Evolutionary conservation across 2,113 vertebrate genomes (phyloP).

Genomic region (Numenius arquata): DNA sequence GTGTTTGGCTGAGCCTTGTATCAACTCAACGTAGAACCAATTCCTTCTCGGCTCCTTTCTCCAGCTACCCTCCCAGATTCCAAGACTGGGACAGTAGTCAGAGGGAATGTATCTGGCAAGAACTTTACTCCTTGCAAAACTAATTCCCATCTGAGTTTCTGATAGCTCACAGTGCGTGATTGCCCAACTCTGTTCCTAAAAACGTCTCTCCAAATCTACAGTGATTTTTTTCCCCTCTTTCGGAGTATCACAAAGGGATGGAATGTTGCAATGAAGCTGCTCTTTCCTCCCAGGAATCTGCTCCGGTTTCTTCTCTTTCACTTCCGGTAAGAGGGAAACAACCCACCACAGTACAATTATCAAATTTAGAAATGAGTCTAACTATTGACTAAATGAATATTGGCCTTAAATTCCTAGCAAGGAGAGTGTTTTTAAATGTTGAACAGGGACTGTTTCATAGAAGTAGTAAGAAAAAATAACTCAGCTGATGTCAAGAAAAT

Average conservation of each 20-base stretch:
- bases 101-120: not conserved
- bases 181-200: not conserved
- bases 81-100: not conserved
- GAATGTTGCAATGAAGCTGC: not conserved
- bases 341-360: not conserved
- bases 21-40: rapidly evolving
- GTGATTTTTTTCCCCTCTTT: rapidly evolving
- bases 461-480: not conserved
- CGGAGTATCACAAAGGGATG: not conserved
- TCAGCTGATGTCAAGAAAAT: not conserved
- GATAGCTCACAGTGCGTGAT: not conserved
- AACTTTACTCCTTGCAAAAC: not conserved
- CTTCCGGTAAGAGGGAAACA: not conserved
- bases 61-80: not conserved
- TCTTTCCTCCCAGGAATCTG: not conserved
- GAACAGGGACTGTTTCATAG: not conserved
- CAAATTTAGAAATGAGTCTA: not conserved
- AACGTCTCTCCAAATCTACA: not conserved
- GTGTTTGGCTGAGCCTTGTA: not conserved
- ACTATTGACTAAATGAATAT: not conserved
- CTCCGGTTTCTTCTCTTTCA: not conserved
- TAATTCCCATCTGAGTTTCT: not conserved
- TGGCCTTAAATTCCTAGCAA: not conserved
- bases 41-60: not conserved
- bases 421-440: not conserved